Base-by-base conservation (phyloP, 1,140 invertebrate genomes). In the Microplitis demolitor region DNA sequence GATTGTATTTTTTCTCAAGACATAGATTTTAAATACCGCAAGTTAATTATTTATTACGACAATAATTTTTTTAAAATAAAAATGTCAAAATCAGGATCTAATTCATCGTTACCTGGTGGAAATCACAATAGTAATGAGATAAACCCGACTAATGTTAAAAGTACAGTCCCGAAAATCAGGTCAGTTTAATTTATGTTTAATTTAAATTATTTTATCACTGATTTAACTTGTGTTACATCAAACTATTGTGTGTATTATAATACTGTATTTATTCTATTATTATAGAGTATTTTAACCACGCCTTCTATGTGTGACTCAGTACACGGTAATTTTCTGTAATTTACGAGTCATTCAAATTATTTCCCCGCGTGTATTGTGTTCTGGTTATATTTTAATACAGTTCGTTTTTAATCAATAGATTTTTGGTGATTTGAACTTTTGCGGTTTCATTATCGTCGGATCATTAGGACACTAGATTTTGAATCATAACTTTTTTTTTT, bases 161-260 rank as follows among this genome's bases (percentile, higher is more conserved):
- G 80, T 54, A 74, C 51, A 2, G 74, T 83, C 14, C 80, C 83
- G 31, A 83, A 76, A 79, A 76, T 66, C 74, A 84, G 83, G 83
- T 84, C 72, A 80, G 78, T 77, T 31, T 51, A 54, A 33, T 51
- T 33, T 8, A 39, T 14, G 16, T 45, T 71, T 34, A 50, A 63
- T 67, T 34, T 50, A 16, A 74, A 1, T 53, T 13, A 31, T 34
- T 9, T 24, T 53, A 35, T 16, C n/a, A n/a, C 4, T 6, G n/a
- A 34, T 16, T 11, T 3, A n/a, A 35, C 56, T 53, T 3, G n/a
- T 60, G 58, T 34, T 69, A 9, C 9, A n/a, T 50, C 34, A n/a
- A 39, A 56, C 37, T 68, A 51, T 39, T 39, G 16, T 39, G 16
- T 33, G 6, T 13, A 56, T 68, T 66, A 8, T 34, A 34, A 34